Conservation (phyloP, 2,888 invertebrate genomes). For the Polyommatus iphigenia region DNA sequence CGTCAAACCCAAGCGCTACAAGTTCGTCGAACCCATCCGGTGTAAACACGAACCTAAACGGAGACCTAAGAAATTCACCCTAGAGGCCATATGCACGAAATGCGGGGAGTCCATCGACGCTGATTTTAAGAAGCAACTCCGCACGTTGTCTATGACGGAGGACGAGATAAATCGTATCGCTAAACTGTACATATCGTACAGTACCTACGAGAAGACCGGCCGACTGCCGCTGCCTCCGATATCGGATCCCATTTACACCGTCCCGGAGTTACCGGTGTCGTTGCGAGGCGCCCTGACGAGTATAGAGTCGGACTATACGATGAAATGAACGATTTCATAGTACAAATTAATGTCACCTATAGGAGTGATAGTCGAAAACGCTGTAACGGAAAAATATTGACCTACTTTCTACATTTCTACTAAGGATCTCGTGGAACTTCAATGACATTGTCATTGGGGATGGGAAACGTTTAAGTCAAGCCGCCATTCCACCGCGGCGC, state of each 20-base stretch:
- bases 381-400: too few species aligned
- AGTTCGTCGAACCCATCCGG: conserved; percentile 60
- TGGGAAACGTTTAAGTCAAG: neutral
- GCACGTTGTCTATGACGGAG: conserved; percentile 61
- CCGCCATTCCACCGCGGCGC: too few species aligned
- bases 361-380: too few species aligned
- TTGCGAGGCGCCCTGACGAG: conserved; percentile 59
- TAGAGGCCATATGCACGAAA: conserved; percentile 62
- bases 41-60: conserved; percentile 54
- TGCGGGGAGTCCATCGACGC: conserved; percentile 61
- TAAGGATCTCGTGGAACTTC: neutral
- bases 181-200: conserved; percentile 62
- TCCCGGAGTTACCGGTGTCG: conserved; percentile 63
- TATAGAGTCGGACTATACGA: conserved; percentile 55
- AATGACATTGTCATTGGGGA: neutral
- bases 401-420: too few species aligned
- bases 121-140: conserved; percentile 63
- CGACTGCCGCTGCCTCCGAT: conserved; percentile 64
- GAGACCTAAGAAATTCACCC: conserved; percentile 49
- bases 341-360: neutral
- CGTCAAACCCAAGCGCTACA: conserved; percentile 54
- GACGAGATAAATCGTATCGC: conserved; percentile 65
- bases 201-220: conserved; percentile 62
- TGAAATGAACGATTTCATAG: conserved; percentile 43
- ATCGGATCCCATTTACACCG: conserved; percentile 64